phyloP scores from a whole-genome alignment of 2,888 invertebrate species.

The Dermolepida albohirtum region DNA sequence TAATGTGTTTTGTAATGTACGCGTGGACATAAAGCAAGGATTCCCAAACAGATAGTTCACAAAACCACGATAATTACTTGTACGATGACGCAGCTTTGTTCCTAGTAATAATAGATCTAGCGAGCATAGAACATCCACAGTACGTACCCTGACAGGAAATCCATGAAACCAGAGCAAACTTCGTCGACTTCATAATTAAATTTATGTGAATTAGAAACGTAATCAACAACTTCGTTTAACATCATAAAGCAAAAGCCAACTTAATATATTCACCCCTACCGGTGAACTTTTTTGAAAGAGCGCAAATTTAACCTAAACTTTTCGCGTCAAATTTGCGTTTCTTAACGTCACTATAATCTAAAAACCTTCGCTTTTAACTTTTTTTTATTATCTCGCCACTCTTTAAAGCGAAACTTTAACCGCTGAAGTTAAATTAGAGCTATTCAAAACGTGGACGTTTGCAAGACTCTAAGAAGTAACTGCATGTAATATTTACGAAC shows the following conservation, averaged over 20 bases:
- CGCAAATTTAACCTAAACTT: slow-evolving; percentile 32
- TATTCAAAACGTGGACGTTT: background rate
- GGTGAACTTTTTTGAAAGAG: slow-evolving; percentile 31
- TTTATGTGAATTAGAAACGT: slow-evolving; percentile 44
- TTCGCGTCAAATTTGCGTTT: slow-evolving; percentile 25
- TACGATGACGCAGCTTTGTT: slow-evolving; percentile 2
- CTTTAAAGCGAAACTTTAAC: slow-evolving; percentile 1
- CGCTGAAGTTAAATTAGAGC: background rate
- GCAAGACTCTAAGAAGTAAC: background rate
- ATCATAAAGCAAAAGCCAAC: slow-evolving; percentile 35
- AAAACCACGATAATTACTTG: slow-evolving; percentile 27
- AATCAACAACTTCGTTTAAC: slow-evolving; percentile 44
- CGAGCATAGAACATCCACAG: no score
- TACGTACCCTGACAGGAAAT: slow-evolving; percentile 18
- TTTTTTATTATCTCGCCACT: slow-evolving; percentile 9
- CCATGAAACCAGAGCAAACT: slow-evolving; percentile 17
- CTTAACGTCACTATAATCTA: slow-evolving; percentile 23
- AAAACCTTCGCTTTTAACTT: slow-evolving; percentile 10
- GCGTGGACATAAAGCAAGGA: background rate
- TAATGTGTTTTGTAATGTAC: no score
- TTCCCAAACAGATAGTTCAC: slow-evolving; percentile 14
- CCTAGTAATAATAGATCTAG: background rate
- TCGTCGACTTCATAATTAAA: slow-evolving; percentile 37
- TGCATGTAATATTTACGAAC: no score
- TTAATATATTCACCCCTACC: slow-evolving; percentile 43